Conservation (phyloP, 1,140 invertebrate species). For the Colletes latitarsis region DNA sequence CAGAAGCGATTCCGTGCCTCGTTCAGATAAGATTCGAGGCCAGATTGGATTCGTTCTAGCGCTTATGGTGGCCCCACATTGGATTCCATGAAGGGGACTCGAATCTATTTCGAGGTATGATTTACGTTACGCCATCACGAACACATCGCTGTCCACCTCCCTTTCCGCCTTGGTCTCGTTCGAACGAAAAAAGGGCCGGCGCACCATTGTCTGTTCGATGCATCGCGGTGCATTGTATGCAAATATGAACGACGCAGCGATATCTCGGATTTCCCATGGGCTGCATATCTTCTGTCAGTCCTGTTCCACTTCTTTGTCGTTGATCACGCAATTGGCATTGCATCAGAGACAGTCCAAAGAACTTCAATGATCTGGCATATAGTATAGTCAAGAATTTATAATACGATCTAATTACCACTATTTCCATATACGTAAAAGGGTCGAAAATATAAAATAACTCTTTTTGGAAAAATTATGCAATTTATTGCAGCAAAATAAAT, state of each 20-base stretch:
- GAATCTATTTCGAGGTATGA: constrained; percentile 61
- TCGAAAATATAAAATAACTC: no score
- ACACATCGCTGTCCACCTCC: constrained; percentile 26
- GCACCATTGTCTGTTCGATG: constrained; percentile 45
- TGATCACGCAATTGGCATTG: constrained; percentile 23
- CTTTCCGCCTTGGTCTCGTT: constrained; percentile 33
- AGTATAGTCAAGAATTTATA: no score
- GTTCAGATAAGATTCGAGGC: constrained; percentile 52
- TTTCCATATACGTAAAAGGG: no score
- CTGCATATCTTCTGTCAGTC: background rate
- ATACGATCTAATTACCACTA: no score
- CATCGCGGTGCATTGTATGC: constrained; percentile 58
- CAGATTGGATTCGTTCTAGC: constrained; percentile 33
- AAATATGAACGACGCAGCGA: constrained; percentile 48
- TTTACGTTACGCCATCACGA: constrained; percentile 56
- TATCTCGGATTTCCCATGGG: constrained; percentile 36
- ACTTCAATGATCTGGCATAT: background rate
- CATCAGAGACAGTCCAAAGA: background rate
- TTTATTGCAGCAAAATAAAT: no score
- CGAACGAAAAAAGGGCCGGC: constrained; percentile 40
- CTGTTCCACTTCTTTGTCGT: constrained; percentile 22
- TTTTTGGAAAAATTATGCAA: no score
- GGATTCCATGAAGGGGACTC: constrained; percentile 36
- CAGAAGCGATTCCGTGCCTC: background rate
- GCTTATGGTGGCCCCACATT: constrained; percentile 37